Conservation (phyloP, 2,113 vertebrate genomes). For the Platichthys stellatus region DNA sequence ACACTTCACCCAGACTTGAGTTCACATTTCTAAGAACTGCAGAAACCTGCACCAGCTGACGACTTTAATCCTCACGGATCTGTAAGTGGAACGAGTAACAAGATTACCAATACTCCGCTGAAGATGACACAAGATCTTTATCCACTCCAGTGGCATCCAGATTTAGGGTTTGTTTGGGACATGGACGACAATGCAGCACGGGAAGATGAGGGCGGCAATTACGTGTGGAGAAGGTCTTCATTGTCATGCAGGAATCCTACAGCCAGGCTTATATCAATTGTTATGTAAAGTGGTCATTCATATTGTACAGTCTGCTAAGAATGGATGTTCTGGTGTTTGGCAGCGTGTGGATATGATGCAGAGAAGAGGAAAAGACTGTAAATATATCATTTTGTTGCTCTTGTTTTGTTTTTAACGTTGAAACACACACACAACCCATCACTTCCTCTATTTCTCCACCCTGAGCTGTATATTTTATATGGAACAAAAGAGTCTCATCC, state of each 20-base stretch:
- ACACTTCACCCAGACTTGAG: slow-evolving; percentile 19
- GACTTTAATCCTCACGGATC: slow-evolving; percentile 4
- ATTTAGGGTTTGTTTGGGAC: slow-evolving; percentile 48
- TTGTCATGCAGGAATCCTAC: slow-evolving; percentile 76
- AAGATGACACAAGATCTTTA: slow-evolving; percentile 42
- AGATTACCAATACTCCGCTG: slow-evolving; percentile 51
- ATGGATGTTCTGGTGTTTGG: slow-evolving; percentile 22
- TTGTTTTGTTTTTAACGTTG: slow-evolving; percentile 1
- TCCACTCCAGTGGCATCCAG: slow-evolving; percentile 22
- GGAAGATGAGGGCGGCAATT: slow-evolving; percentile 60
- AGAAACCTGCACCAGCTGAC: slow-evolving; percentile 21
- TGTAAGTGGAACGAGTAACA: slow-evolving; percentile 19
- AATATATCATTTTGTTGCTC: slow-evolving; percentile 18
- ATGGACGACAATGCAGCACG: slow-evolving; percentile 38
- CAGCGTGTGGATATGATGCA: slow-evolving; percentile 43
- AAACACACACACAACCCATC: slow-evolving; percentile 7
- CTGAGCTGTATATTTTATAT: slow-evolving; percentile 19
- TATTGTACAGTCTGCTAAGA: slow-evolving; percentile 57
- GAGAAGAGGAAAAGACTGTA: slow-evolving; percentile 33
- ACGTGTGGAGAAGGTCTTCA: slow-evolving; percentile 53
- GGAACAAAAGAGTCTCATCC: background rate
- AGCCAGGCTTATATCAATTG: slow-evolving; percentile 58
- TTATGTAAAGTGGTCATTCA: slow-evolving; percentile 74
- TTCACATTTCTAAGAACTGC: slow-evolving; percentile 28
- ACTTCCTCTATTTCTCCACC: slow-evolving; percentile 1